Conservation (phyloP, 2,797 vertebrate species). For the Momotus momota region DNA sequence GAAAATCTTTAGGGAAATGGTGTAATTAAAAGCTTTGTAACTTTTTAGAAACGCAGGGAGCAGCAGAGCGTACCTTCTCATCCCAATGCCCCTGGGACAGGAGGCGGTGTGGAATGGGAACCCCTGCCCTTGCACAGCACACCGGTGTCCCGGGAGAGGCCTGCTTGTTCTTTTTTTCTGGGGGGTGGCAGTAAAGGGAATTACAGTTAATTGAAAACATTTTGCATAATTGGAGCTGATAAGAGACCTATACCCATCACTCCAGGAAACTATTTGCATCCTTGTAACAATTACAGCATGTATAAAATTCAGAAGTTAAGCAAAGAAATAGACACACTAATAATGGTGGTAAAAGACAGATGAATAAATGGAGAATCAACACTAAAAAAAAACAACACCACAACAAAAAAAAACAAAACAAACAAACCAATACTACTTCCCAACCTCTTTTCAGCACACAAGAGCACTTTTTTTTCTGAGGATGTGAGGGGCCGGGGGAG, state of each 20-base stretch:
- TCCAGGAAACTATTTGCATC: conserved; percentile 24
- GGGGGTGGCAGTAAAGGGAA: background rate
- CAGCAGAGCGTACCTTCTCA: background rate
- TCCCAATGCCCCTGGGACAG: background rate
- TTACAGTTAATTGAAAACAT: conserved; percentile 35
- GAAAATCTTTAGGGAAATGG: background rate
- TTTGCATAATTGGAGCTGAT: conserved; percentile 39
- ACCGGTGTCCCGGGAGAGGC: background rate
- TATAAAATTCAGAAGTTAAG: background rate
- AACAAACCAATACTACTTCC: background rate
- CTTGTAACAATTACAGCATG: background rate
- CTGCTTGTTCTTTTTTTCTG: background rate
- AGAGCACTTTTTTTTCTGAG: background rate
- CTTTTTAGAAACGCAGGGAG: background rate
- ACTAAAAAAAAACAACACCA: background rate
- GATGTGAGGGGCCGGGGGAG: background rate
- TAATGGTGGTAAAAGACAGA: background rate
- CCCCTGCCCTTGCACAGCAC: background rate
- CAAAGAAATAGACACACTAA: background rate
- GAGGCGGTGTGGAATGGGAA: background rate
- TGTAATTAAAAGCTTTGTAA: background rate
- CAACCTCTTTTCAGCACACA: background rate
- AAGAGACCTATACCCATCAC: conserved; percentile 2
- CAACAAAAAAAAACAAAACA: no score
- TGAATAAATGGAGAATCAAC: no score